A percentile compares a stretch with the other conserved stretches of the same genome.
phyloP scores from a whole-genome alignment of 2,113 vertebrate species.

The Oncorhynchus gorbuscha region DNA sequence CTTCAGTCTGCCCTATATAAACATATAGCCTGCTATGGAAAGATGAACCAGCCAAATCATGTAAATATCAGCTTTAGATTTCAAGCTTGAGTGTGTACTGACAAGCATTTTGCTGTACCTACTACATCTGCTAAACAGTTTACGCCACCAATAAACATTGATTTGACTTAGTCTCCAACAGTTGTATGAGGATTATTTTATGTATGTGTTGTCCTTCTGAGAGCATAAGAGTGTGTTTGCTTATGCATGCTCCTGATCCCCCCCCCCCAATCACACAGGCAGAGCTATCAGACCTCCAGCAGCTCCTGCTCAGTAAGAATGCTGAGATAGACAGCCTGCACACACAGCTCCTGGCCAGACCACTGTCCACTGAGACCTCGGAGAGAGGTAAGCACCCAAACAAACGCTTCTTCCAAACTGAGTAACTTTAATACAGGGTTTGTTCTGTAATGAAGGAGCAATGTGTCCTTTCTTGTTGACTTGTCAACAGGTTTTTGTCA shows the following conservation, averaged over 20 bases:
- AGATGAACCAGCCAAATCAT: no score
- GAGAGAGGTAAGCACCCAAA: constrained; percentile 82
- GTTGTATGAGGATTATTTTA: no score
- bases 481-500: no score
- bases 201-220: no score
- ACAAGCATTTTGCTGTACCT: no score
- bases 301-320: constrained; percentile 87
- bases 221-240: no score
- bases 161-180: no score
- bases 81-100: no score
- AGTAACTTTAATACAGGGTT: constrained; percentile 4
- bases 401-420: not conserved
- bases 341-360: constrained; percentile 82
- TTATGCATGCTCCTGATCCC: no score
- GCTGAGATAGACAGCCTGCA: constrained; percentile 90
- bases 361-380: constrained; percentile 74
- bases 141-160: no score
- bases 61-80: no score
- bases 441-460: not conserved
- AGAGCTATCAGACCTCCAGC: constrained; percentile 90
- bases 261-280: constrained; percentile 67
- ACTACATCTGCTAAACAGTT: no score
- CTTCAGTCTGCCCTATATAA: not conserved
- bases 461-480: not conserved
- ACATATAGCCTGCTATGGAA: not conserved